These are phyloP conservation scores for Julus scanicus DNA, from an alignment of 2,888 invertebrate genomes.

Conservation along the genomic window DNA sequence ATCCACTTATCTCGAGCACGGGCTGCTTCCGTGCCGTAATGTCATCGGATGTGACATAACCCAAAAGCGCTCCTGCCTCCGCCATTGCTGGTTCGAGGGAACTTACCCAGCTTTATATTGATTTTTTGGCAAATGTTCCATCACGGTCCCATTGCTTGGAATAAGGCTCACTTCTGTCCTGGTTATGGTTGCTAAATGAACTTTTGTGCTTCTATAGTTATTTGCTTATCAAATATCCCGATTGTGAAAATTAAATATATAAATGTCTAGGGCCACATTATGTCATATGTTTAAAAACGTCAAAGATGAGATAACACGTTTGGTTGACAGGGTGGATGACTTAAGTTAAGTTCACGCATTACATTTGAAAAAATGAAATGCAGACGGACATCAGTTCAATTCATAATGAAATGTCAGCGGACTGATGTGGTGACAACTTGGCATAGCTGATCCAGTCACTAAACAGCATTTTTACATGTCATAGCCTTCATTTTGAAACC, in stretches of 20 bases:
- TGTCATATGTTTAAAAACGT: too few species aligned
- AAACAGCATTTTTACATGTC: conserved; percentile 20
- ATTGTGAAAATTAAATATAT: not conserved
- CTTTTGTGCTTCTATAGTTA: not conserved
- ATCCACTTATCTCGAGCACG: conserved; percentile 36
- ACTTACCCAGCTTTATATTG: not conserved
- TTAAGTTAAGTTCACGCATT: not conserved
- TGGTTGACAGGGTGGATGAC: not conserved
- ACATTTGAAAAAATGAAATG: not conserved
- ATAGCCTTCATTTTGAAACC: not conserved
- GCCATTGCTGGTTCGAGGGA: not conserved
- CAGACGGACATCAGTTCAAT: not conserved
- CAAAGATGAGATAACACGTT: not conserved
- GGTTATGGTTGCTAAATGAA: not conserved
- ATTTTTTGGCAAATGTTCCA: not conserved
- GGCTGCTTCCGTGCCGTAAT: conserved; percentile 38
- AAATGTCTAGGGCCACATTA: too few species aligned
- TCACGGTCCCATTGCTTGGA: not conserved
- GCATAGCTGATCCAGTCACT: not conserved
- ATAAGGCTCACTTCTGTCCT: not conserved
- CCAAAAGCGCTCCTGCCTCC: not conserved
- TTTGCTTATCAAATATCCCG: not conserved
- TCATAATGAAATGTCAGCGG: not conserved
- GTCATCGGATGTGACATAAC: conserved; percentile 39
- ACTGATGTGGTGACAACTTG: not conserved